Evolutionary conservation across 2,797 vertebrate species (phyloP).

Genomic region (Iguana delicatissima): DNA sequence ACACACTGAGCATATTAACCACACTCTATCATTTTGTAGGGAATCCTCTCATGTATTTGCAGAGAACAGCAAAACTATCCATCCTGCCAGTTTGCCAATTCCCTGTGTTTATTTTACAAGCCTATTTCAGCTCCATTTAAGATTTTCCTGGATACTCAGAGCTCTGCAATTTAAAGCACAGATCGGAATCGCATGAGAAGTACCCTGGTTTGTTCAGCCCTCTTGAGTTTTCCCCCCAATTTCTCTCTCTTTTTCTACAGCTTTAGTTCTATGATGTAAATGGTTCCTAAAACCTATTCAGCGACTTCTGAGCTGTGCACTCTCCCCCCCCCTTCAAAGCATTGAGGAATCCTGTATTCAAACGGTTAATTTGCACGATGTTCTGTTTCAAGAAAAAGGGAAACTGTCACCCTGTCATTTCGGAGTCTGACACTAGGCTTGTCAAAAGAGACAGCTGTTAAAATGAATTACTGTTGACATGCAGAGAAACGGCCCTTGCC

Average conservation of each 20-base stretch:
- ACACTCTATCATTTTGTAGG: not conserved
- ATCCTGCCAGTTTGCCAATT: constrained; percentile 10
- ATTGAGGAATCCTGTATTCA: constrained; percentile 64
- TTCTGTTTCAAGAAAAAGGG: constrained; percentile 77
- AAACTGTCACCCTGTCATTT: constrained; percentile 84
- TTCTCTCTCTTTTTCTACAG: constrained; percentile 10
- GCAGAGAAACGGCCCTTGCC: constrained; percentile 80
- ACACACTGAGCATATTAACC: constrained; percentile 7
- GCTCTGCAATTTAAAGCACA: constrained; percentile 46
- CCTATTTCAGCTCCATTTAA: constrained; percentile 21
- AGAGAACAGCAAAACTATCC: constrained; percentile 5
- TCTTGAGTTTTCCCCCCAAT: not conserved
- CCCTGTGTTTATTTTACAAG: not conserved
- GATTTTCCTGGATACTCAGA: constrained; percentile 3
- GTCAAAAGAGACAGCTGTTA: constrained; percentile 88
- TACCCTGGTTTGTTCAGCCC: constrained; percentile 44
- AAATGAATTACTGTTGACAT: constrained; percentile 86
- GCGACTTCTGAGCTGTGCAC: constrained; percentile 30
- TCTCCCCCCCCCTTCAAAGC: constrained; percentile 29
- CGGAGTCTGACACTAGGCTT: constrained; percentile 83
- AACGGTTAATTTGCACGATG: constrained; percentile 80
- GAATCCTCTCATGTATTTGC: constrained; percentile 20
- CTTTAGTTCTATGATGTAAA: constrained; percentile 34
- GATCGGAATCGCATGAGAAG: constrained; percentile 10
- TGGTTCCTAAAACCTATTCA: constrained; percentile 54